phyloP scores from a whole-genome alignment of 2,797 vertebrate species.

The Danio jaintianensis region DNA sequence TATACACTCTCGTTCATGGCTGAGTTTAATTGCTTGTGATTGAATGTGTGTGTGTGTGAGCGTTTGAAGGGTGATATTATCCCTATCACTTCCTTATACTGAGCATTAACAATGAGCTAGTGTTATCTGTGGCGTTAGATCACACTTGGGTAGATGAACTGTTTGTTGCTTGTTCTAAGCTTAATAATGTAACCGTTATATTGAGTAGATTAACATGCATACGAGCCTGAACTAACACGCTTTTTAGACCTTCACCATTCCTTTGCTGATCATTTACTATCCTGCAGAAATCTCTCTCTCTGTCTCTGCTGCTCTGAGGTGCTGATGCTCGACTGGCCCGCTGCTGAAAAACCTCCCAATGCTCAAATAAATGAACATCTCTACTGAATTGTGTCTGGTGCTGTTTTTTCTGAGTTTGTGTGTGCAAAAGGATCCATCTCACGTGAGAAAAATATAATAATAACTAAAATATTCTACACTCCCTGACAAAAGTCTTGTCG shows the following conservation, averaged over 20 bases:
- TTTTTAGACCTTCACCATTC: slow-evolving; percentile 52
- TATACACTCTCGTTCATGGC: slow-evolving; percentile 5
- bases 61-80: slow-evolving; percentile 50
- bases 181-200: slow-evolving; percentile 40
- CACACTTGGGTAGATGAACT: slow-evolving; percentile 20
- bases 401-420: not conserved
- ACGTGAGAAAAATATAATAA: too few species aligned
- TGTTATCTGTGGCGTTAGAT: slow-evolving; percentile 18
- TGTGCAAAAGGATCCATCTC: too few species aligned
- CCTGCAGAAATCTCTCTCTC: slow-evolving; percentile 72
- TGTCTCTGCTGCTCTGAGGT: slow-evolving; percentile 59
- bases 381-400: not conserved
- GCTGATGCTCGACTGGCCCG: slow-evolving; percentile 55
- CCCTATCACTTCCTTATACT: slow-evolving; percentile 59
- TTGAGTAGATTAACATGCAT: slow-evolving; percentile 30
- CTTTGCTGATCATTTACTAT: slow-evolving; percentile 52
- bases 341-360: slow-evolving; percentile 59
- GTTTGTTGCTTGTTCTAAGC: slow-evolving; percentile 49
- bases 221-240: slow-evolving; percentile 42
- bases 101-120: slow-evolving; percentile 58
- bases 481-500: too few species aligned
- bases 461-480: too few species aligned
- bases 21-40: slow-evolving; percentile 14
- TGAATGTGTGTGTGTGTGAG: slow-evolving; percentile 14
- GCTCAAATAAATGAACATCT: slow-evolving; percentile 54